phyloP scores from a whole-genome alignment of 2,113 vertebrate species.

The zebrafish (Danio rerio) region GRCz12tu NC_133178.1:19185501-19186000 shows the following conservation, averaged over 20 bases:
- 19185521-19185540: background rate
- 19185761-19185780: background rate
- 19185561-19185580: slow-evolving; percentile 2
- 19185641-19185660: slow-evolving; percentile 38
- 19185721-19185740: background rate
- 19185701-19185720: slow-evolving; percentile 25
- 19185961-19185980: no score
- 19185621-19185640: slow-evolving; percentile 13
- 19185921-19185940: no score
- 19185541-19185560: background rate
- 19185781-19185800: background rate
- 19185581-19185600: slow-evolving; percentile 20
- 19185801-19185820: background rate
- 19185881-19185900: background rate
- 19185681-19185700: background rate
- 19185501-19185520: slow-evolving; percentile 5
- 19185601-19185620: slow-evolving; percentile 25
- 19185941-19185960: no score
- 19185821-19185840: background rate
- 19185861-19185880: background rate
- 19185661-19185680: background rate
- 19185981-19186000: no score
- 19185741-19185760: slow-evolving; percentile 9
- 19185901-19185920: no score
- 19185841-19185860: slow-evolving; percentile 2